These are phyloP conservation scores for Pelvicachromis taeniatus DNA, from an alignment of 2,113 vertebrate species.

Conservation along the genomic window DNA sequence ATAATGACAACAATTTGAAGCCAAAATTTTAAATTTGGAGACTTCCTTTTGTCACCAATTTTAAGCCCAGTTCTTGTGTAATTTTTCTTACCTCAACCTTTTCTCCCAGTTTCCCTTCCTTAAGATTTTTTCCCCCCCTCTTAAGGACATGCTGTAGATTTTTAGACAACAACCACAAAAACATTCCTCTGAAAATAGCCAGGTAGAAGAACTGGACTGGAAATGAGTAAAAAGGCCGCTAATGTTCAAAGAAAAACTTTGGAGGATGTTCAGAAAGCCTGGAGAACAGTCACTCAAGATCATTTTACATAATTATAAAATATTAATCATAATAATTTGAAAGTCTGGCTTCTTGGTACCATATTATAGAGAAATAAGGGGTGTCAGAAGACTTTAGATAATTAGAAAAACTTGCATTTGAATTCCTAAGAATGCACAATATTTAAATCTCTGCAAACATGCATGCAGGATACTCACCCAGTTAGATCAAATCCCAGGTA, in stretches of 20 bases:
- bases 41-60: background rate
- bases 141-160: too few species aligned
- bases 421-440: background rate
- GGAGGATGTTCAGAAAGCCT: background rate
- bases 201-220: rapidly evolving
- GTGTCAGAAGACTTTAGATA: background rate
- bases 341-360: background rate
- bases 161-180: background rate
- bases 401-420: background rate
- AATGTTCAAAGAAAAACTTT: background rate
- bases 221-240: background rate
- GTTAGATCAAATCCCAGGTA: background rate
- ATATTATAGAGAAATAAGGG: rapidly evolving
- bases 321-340: background rate
- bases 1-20: background rate
- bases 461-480: background rate
- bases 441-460: background rate
- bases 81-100: background rate
- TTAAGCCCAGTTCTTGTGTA: background rate
- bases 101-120: background rate
- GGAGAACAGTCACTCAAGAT: background rate
- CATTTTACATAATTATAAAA: background rate
- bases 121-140: background rate
- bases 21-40: background rate
- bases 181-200: background rate